These are phyloP conservation scores for Lindbergichthys nudifrons DNA, from an alignment of 2,797 vertebrate species.

Conservation along the genomic window DNA sequence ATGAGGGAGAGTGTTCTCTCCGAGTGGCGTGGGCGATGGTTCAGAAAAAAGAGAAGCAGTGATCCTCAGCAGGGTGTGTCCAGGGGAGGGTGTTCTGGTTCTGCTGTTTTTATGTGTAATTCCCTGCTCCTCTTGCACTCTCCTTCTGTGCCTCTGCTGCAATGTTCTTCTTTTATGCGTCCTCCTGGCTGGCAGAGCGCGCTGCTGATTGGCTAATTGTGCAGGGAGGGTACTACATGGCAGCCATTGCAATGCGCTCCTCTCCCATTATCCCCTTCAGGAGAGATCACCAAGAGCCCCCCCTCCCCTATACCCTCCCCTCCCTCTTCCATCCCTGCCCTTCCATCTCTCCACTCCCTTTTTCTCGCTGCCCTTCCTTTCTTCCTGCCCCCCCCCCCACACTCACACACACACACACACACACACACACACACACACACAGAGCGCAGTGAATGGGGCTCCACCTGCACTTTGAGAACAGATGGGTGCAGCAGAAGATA, in stretches of 20 bases:
- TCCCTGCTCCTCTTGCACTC: slow-evolving; percentile 87
- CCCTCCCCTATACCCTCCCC: slow-evolving; percentile 38
- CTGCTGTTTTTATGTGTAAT: slow-evolving; percentile 84
- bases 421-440: slow-evolving; percentile 63
- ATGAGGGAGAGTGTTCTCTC: slow-evolving; percentile 87
- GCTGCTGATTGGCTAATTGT: slow-evolving; percentile 90
- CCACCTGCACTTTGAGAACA: slow-evolving; percentile 89
- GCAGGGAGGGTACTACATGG: slow-evolving; percentile 88
- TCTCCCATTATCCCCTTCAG: slow-evolving; percentile 89
- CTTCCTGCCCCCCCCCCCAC: slow-evolving; percentile 75
- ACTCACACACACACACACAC: slow-evolving; percentile 23
- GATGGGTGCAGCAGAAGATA: slow-evolving; percentile 87
- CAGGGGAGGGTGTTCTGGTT: slow-evolving; percentile 87
- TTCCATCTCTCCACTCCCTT: slow-evolving; percentile 79
- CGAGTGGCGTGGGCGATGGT: slow-evolving; percentile 86
- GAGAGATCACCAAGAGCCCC: slow-evolving; percentile 81
- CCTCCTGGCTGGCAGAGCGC: slow-evolving; percentile 85
- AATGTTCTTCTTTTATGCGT: slow-evolving; percentile 91
- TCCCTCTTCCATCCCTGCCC: slow-evolving; percentile 77
- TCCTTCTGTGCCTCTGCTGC: slow-evolving; percentile 90
- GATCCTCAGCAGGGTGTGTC: slow-evolving; percentile 90
- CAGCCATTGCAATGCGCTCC: slow-evolving; percentile 88
- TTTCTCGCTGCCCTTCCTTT: slow-evolving; percentile 80
- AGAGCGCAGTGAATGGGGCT: slow-evolving; percentile 86
- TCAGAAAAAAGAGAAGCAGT: slow-evolving; percentile 85